phyloP scores from a whole-genome alignment of 2,113 vertebrate species.

The Artemisiospiza belli region DNA sequence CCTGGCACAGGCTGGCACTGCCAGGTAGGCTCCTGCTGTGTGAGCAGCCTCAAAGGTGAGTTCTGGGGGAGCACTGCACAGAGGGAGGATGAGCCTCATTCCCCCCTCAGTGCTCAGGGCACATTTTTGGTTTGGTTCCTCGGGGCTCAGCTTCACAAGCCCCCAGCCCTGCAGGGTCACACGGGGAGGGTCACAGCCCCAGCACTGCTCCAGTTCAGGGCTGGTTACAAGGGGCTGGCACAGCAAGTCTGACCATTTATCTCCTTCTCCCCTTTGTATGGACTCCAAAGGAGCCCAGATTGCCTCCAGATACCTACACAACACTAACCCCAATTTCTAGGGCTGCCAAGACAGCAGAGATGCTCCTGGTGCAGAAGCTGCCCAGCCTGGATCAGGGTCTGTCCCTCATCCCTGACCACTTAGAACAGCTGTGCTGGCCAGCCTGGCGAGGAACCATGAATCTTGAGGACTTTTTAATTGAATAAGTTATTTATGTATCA shows the following conservation, averaged over 20 bases:
- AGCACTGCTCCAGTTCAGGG: accelerated
- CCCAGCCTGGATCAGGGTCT: background rate
- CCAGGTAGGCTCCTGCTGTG: background rate
- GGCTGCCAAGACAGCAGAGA: background rate
- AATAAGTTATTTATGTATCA: background rate
- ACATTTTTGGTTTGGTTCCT: background rate
- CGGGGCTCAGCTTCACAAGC: accelerated
- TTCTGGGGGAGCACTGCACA: background rate
- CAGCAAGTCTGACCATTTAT: background rate
- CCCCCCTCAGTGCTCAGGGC: background rate
- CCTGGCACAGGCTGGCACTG: accelerated
- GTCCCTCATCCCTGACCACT: background rate
- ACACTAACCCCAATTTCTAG: background rate
- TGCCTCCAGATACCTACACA: background rate
- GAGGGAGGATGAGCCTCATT: background rate
- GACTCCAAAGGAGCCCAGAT: background rate
- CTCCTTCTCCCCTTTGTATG: background rate
- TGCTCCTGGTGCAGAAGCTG: background rate
- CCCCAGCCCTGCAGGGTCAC: accelerated
- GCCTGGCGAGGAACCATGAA: background rate
- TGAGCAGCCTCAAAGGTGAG: background rate
- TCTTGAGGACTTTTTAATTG: background rate
- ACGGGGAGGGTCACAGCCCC: background rate
- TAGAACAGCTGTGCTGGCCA: background rate
- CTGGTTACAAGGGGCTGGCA: accelerated